These are phyloP conservation scores for Silurus aristotelis DNA, from an alignment of 2,797 vertebrate genomes.

Conservation along the genomic window DNA sequence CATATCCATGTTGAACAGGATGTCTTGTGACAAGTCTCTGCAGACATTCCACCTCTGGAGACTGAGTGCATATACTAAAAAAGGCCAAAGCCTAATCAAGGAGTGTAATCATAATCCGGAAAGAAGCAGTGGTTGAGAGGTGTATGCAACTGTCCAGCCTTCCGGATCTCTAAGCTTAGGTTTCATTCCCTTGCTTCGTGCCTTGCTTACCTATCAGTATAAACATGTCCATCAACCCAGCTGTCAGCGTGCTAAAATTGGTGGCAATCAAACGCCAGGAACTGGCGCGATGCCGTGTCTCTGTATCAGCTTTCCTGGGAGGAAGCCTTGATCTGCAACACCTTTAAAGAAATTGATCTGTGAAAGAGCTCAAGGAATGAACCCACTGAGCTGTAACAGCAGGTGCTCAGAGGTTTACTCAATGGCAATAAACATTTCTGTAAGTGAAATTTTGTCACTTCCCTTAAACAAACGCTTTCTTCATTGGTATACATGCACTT, in stretches of 20 bases:
- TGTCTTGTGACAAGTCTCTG: slow-evolving; percentile 35
- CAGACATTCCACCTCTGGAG: slow-evolving; percentile 52
- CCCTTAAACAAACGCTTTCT: background rate
- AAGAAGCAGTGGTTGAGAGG: slow-evolving; percentile 43
- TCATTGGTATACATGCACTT: background rate
- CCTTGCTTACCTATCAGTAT: slow-evolving; percentile 66
- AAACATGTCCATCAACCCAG: slow-evolving; percentile 74
- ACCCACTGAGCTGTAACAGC: slow-evolving; percentile 44
- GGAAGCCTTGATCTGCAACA: slow-evolving; percentile 66
- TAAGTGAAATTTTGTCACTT: slow-evolving; percentile 35
- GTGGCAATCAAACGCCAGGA: slow-evolving; percentile 70
- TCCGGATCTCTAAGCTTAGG: slow-evolving; percentile 64
- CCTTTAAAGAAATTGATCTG: slow-evolving; percentile 54
- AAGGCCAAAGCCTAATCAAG: slow-evolving; percentile 70
- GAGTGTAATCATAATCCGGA: slow-evolving; percentile 68
- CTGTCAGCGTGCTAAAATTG: slow-evolving; percentile 76
- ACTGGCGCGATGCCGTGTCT: slow-evolving; percentile 60
- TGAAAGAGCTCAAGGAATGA: slow-evolving; percentile 37
- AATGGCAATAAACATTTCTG: slow-evolving; percentile 27
- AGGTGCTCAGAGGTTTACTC: slow-evolving; percentile 46
- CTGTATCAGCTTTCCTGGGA: slow-evolving; percentile 68
- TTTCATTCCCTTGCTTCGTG: slow-evolving; percentile 65
- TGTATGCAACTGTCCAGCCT: slow-evolving; percentile 60
- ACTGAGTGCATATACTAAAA: slow-evolving; percentile 64
- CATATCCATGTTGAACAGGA: slow-evolving; percentile 50